phyloP scores from a whole-genome alignment of 2,888 invertebrate genomes.

The Drosophila pegasa region DNA sequence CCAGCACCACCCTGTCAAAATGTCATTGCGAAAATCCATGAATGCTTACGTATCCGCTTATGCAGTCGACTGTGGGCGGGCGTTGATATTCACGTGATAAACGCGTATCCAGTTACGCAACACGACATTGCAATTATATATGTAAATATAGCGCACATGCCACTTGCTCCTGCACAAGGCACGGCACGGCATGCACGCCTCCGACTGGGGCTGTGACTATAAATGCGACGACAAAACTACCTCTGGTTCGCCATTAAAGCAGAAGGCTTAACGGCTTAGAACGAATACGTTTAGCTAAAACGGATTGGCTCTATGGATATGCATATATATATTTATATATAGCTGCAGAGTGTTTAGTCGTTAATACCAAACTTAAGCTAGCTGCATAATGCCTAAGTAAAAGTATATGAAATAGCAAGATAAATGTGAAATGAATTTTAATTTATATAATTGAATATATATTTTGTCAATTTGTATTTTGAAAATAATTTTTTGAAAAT shows the following conservation, averaged over 20 bases:
- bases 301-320: slow-evolving; percentile 1
- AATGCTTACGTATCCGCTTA: slow-evolving; percentile 53
- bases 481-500: too few species aligned
- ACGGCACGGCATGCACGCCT: not conserved
- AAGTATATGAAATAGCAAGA: not conserved
- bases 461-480: too few species aligned
- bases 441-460: not conserved
- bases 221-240: not conserved
- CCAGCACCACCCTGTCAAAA: slow-evolving; percentile 52
- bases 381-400: not conserved
- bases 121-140: slow-evolving; percentile 71
- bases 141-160: slow-evolving; percentile 45
- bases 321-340: not conserved
- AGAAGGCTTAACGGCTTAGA: slow-evolving; percentile 7
- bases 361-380: not conserved
- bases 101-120: slow-evolving; percentile 50
- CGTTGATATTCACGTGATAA: slow-evolving; percentile 40
- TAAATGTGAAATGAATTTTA: too few species aligned
- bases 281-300: not conserved
- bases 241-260: not conserved
- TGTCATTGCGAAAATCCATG: slow-evolving; percentile 55
- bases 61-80: slow-evolving; percentile 12
- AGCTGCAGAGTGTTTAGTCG: not conserved
- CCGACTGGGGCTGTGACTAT: slow-evolving; percentile 1
- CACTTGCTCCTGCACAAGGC: slow-evolving; percentile 13